phyloP scores from a whole-genome alignment of 2,888 invertebrate species.

The Eristalis intricaria region DNA sequence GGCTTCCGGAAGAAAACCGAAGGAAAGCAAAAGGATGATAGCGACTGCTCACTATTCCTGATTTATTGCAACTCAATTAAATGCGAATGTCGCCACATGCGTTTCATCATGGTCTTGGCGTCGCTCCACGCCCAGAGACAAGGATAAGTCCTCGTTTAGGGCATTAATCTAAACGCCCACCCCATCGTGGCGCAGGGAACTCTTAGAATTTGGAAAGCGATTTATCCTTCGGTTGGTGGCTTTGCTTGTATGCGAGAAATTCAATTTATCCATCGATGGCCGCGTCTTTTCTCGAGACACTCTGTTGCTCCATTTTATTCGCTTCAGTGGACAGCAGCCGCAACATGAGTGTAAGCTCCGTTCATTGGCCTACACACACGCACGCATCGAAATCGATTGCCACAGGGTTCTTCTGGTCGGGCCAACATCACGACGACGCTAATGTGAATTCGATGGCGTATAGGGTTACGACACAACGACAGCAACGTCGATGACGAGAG shows the following conservation, averaged over 20 bases:
- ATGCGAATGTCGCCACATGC: conserved; percentile 68
- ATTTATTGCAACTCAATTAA: conserved; percentile 72
- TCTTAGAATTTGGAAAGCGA: conserved; percentile 11
- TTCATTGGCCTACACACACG: conserved; percentile 48
- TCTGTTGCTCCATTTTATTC: conserved; percentile 52
- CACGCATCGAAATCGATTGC: conserved; percentile 34
- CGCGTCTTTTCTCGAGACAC: conserved; percentile 28
- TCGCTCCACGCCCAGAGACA: neutral
- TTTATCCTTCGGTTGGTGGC: conserved; percentile 25
- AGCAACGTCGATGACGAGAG: neutral
- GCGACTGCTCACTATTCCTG: conserved; percentile 25
- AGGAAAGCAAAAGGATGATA: neutral
- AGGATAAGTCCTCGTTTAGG: conserved; percentile 4
- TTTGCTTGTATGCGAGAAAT: conserved; percentile 17
- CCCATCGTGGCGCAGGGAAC: neutral
- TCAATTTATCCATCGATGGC: conserved; percentile 22
- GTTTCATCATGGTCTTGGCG: conserved; percentile 24
- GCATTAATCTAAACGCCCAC: conserved; percentile 52
- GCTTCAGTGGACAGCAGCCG: conserved; percentile 23
- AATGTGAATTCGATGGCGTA: conserved; percentile 16
- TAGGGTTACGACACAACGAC: conserved; percentile 8
- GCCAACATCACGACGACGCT: conserved; percentile 39
- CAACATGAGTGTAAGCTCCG: neutral
- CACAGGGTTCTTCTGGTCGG: conserved; percentile 21
- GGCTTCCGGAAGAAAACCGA: neutral